Conservation (phyloP, 2,113 vertebrate genomes). For the Gobio gobio region DNA sequence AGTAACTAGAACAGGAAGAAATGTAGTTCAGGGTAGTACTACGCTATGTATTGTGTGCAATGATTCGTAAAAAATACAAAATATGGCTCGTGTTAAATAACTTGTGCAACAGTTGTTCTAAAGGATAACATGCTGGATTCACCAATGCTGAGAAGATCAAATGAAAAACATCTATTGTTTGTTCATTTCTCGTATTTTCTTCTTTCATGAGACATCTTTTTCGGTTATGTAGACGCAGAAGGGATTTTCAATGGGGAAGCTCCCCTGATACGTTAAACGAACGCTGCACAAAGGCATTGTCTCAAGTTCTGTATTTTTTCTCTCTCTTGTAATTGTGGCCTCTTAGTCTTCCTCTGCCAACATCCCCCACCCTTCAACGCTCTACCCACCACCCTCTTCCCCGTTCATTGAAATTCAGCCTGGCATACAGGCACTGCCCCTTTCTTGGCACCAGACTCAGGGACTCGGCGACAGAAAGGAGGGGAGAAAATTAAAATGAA, state of each 20-base stretch:
- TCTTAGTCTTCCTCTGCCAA: conserved; percentile 70
- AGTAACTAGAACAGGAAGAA: background rate
- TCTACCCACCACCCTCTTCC: conserved; percentile 67
- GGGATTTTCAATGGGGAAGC: conserved; percentile 31
- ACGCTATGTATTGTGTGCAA: too few relatives aligned
- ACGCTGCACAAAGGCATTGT: conserved; percentile 42
- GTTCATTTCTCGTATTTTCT: background rate
- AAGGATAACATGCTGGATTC: background rate
- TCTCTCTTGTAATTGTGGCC: conserved; percentile 55
- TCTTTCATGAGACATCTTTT: background rate
- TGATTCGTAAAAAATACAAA: background rate
- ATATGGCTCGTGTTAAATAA: background rate
- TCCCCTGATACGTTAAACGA: conserved; percentile 41
- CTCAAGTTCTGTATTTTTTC: conserved; percentile 64
- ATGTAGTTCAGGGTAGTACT: background rate
- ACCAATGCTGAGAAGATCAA: background rate
- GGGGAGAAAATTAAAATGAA: conserved; percentile 52
- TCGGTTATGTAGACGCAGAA: conserved; percentile 2
- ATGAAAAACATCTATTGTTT: background rate
- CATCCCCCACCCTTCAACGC: conserved; percentile 58
- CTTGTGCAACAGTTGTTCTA: background rate
- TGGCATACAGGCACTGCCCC: conserved; percentile 77
- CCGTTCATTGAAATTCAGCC: conserved; percentile 80
- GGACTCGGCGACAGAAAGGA: conserved; percentile 58
- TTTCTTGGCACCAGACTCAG: conserved; percentile 75